These are phyloP conservation scores for Nudaria mundana DNA, from an alignment of 2,888 invertebrate genomes.

Conservation along the genomic window DNA sequence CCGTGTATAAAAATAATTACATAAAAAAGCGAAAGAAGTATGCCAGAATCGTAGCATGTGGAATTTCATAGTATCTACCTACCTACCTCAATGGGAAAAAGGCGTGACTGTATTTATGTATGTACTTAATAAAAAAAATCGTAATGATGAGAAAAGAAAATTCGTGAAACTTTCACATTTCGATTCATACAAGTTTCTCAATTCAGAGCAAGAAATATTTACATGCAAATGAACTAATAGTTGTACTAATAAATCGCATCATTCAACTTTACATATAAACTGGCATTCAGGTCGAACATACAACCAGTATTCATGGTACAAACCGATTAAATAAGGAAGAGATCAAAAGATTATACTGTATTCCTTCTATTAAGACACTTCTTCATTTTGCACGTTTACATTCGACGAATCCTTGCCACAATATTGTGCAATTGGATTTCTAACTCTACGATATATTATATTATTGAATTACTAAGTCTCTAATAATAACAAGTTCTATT, in stretches of 20 bases:
- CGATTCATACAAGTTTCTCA: background rate
- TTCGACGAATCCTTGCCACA: slow-evolving; percentile 17
- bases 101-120: too few species aligned
- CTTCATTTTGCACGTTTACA: slow-evolving; percentile 10
- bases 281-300: slow-evolving; percentile 12
- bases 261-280: slow-evolving; percentile 15
- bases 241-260: slow-evolving; percentile 21
- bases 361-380: slow-evolving; percentile 22
- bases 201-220: slow-evolving; percentile 24
- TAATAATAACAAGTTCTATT: slow-evolving; percentile 16
- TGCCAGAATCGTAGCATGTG: too few species aligned
- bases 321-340: slow-evolving; percentile 26
- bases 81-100: too few species aligned
- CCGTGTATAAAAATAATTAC: too few species aligned
- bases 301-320: slow-evolving; percentile 14
- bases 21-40: too few species aligned
- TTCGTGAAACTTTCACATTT: background rate
- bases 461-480: slow-evolving; percentile 24
- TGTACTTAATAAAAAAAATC: too few species aligned
- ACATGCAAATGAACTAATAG: slow-evolving; percentile 19
- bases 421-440: slow-evolving; percentile 23
- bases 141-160: too few species aligned
- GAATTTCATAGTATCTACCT: too few species aligned
- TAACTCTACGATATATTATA: slow-evolving; percentile 27
- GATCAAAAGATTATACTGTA: slow-evolving; percentile 18